Base-by-base conservation (phyloP, 1,140 invertebrate species). In the Drosophila watanabei region DNA sequence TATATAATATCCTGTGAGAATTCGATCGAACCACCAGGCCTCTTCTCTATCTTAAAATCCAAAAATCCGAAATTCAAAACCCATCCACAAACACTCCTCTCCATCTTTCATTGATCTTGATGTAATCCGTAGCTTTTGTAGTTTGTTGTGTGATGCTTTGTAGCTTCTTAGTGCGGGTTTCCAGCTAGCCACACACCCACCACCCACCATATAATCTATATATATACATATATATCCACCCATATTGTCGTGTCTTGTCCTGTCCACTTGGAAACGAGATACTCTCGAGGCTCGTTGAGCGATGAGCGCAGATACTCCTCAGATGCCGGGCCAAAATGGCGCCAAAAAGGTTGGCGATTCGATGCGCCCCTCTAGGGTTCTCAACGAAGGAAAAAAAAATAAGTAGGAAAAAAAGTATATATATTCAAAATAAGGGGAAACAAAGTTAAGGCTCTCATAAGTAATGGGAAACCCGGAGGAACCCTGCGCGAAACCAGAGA, bases 91-190 rank as follows among this genome's bases (percentile, higher is more conserved):
- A 32, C 45, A 43, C 20, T 66, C 62, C 62, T 66, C 62, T 66
- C 62, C 68, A 71, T 71, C 68, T 69, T 56, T 56, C 68, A 71
- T 71, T 71, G 68, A 71, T 68, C 64, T 71, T 71, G 64, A 46
- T 73, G 70, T 66, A 66, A 60, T 59, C 41, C 54, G 75, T 80
- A 80, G 78, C 56, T 80, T 61, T 48, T 78, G 77, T 79, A 79
- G 77, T 79, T 72, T 58, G 69, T 73, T 73, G 68, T 79, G 77
- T 79, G 66, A 70, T 59, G 77, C 77, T 79, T 79, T 73, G 68
- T 72, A 79, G 66, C 75, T 59, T 77, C 33, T 77, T 45, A 63
- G 70, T 75, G 41, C 70, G 72, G 56, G 65, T 52, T 33, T 37
- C 16, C 39, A 43, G 35, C 75, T 70, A 37, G 43, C 35, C 30